These are phyloP conservation scores for Neoitamus cyanurus DNA, from an alignment of 2,888 invertebrate species.

Conservation along the genomic window DNA sequence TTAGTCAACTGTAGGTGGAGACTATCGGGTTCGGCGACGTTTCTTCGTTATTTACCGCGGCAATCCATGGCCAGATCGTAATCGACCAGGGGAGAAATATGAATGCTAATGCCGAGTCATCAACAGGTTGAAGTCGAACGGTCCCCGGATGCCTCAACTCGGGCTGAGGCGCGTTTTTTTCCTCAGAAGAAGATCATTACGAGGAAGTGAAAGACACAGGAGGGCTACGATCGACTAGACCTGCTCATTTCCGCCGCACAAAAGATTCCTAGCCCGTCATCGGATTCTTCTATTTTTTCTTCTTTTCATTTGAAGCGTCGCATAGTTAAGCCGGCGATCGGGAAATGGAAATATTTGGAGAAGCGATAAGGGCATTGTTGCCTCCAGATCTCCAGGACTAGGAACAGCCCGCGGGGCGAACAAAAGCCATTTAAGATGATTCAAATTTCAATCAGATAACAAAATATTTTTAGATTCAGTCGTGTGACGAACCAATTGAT, in stretches of 20 bases:
- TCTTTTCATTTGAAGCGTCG: neutral
- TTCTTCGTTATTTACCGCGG: neutral
- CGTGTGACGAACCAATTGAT: neutral
- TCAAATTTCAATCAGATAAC: neutral
- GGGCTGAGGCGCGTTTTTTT: neutral
- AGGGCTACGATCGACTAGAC: conserved; percentile 15
- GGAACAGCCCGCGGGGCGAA: neutral
- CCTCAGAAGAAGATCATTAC: neutral
- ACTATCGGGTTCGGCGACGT: conserved; percentile 2
- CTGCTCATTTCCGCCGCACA: conserved; percentile 23
- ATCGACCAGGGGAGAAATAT: conserved; percentile 16
- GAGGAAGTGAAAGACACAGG: conserved; percentile 30
- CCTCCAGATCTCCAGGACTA: neutral
- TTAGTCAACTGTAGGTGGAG: conserved; percentile 23
- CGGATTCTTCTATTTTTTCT: neutral
- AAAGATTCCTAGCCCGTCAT: conserved; percentile 3
- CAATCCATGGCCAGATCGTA: neutral
- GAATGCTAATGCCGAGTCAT: conserved; percentile 34
- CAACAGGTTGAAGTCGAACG: conserved; percentile 23
- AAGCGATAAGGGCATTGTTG: neutral
- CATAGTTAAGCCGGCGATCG: neutral
- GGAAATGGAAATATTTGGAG: neutral
- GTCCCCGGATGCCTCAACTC: neutral
- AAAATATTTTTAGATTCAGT: neutral
- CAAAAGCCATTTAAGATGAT: neutral